Evolutionary conservation across 2,113 vertebrate genomes (phyloP), one percentile per base, ranked within the genome.

Genomic region (Garra rufa): DNA sequence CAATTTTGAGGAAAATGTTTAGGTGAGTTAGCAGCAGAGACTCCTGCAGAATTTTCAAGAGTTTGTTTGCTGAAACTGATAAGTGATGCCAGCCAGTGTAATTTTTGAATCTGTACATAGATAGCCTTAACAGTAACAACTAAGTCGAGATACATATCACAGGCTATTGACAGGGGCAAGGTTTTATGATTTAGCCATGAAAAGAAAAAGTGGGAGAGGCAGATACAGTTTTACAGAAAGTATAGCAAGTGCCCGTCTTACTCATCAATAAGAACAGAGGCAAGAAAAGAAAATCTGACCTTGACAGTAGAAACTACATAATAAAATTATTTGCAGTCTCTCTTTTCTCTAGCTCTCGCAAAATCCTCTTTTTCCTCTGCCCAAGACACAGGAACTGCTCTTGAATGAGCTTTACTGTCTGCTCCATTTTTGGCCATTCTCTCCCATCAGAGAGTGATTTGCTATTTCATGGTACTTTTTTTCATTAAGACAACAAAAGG

Each of bases 401-500:
- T 26, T 57, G 59, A 59, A 65, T 76, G 19, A 76, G 17, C 61
- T 69, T 65, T 14, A 44, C n/a, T 4, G 28, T 43, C 13, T 46
- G 76, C 59, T 67, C 43, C 77, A 80, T 48, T 50, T 80, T 34
- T 48, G 30, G 48, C 26, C 30, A 50, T 46, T 67, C 28, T 52
- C 15, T 70, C 50, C 48, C 19, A 19, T 26, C 10, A 59, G 63
- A 79, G n/a, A 78, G 61, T 65, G 9, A 55, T 84, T 78, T 79
- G n/a, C 44, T 52, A 52, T 28, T 44, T 48, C 61, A 21, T 65
- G 24, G 70, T 73, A 9, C 21, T 15, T 63, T 63, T 70, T 50
- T 57, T 15, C 41, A 63, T 83, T 34, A 75, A 10, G 28, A 24
- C 73, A 83, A 83, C 61, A 83, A 76, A 76, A 80, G 59, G 59